These are phyloP conservation scores for Mola mola DNA, from an alignment of 2,113 vertebrate genomes.

Conservation along the genomic window DNA sequence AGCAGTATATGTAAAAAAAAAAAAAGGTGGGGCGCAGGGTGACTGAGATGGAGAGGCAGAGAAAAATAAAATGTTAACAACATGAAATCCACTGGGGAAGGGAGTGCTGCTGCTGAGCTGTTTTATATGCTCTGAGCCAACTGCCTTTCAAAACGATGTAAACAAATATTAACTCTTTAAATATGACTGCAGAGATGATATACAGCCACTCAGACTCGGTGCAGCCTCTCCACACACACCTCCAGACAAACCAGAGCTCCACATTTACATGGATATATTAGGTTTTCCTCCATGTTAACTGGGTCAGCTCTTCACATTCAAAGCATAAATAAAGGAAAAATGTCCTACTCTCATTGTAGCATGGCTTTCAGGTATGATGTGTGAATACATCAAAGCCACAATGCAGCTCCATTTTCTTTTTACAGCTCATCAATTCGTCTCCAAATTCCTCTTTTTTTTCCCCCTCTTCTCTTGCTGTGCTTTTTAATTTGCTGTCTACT, in stretches of 20 bases:
- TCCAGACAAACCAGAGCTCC: constrained; percentile 5
- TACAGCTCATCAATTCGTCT: constrained; percentile 72
- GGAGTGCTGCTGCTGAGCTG: background rate
- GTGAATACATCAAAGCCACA: constrained; percentile 72
- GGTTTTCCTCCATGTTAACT: constrained; percentile 42
- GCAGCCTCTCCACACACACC: background rate
- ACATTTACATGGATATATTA: constrained; percentile 26
- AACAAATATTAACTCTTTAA: constrained; percentile 16
- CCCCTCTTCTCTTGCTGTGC: constrained; percentile 10
- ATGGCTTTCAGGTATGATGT: constrained; percentile 61
- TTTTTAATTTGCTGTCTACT: constrained; percentile 59
- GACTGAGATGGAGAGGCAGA: background rate
- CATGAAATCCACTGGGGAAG: background rate
- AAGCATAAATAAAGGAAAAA: constrained; percentile 56
- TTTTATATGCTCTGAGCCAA: background rate
- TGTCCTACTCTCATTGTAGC: constrained; percentile 45
- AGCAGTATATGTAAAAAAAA: background rate
- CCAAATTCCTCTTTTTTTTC: constrained; percentile 57
- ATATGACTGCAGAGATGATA: background rate
- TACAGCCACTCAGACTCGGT: constrained; percentile 7
- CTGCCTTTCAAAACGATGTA: constrained; percentile 13
- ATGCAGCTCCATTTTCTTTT: constrained; percentile 59
- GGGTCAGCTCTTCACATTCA: constrained; percentile 31
- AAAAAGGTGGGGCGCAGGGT: background rate
- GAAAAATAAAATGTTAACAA: background rate